Conservation (phyloP, 2,888 invertebrate genomes). For the Julus scandinavius region DNA sequence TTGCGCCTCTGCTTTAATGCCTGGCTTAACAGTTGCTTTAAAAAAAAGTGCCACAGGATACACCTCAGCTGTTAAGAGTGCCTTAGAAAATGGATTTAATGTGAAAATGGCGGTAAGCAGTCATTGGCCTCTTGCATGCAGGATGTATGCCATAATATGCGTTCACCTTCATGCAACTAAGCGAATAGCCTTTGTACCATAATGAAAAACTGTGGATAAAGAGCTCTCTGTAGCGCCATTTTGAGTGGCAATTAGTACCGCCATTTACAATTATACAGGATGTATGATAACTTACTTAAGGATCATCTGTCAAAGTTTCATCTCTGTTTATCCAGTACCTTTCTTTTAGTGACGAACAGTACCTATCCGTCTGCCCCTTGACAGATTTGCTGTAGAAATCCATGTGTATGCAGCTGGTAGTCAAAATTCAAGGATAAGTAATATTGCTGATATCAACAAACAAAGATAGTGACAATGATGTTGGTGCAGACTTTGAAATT, state of each 20-base stretch:
- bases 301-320: no score
- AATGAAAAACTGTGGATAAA: not conserved
- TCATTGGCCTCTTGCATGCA: not conserved
- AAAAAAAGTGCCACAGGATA: not conserved
- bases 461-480: no score
- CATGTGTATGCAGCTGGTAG: no score
- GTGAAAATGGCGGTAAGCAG: not conserved
- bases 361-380: no score
- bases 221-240: not conserved
- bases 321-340: no score
- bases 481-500: no score
- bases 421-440: no score
- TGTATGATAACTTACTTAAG: not conserved
- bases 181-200: not conserved
- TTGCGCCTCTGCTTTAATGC: constrained; percentile 2
- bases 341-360: no score
- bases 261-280: not conserved
- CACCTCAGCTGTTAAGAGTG: not conserved
- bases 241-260: not conserved
- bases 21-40: constrained; percentile 19
- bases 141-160: constrained; percentile 33
- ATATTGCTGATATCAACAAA: no score
- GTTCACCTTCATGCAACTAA: constrained; percentile 33
- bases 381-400: no score
- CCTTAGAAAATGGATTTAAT: constrained; percentile 33